Evolutionary conservation across 92 coral and sea anemone species (phyloP).

Genomic region (Paramuricea clavata): DNA sequence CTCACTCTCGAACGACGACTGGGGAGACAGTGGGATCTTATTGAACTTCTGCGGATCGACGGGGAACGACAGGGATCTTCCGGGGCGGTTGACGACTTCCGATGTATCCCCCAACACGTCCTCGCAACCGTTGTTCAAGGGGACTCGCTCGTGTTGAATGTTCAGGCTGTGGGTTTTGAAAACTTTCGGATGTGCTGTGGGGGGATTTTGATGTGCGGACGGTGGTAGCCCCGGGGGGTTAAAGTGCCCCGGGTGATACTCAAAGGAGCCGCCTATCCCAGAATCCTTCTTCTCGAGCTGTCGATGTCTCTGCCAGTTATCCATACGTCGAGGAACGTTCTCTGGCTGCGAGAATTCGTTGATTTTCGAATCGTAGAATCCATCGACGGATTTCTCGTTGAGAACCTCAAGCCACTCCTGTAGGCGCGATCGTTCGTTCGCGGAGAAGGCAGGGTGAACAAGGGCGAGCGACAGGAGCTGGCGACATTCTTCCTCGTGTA

Average conservation of each 20-base stretch:
- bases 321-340: slow-evolving; percentile 74
- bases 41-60: slow-evolving; percentile 91
- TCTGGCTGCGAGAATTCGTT: slow-evolving; percentile 77
- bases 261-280: slow-evolving; percentile 94
- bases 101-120: slow-evolving; percentile 71
- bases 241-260: slow-evolving; percentile 26
- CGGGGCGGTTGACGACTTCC: slow-evolving; percentile 90
- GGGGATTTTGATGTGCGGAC: slow-evolving; percentile 1
- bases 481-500: slow-evolving; percentile 95
- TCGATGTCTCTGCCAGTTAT: slow-evolving; percentile 89
- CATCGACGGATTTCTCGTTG: slow-evolving; percentile 80
- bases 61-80: slow-evolving; percentile 99
- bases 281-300: slow-evolving; percentile 93
- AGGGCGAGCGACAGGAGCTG: slow-evolving; percentile 97
- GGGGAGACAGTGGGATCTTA: slow-evolving; percentile 87
- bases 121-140: slow-evolving; percentile 34
- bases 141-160: slow-evolving; percentile 5
- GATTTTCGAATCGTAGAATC: slow-evolving; percentile 51
- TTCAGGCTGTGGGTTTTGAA: slow-evolving; percentile 29
- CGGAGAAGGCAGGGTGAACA: slow-evolving; percentile 98
- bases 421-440: slow-evolving; percentile 82
- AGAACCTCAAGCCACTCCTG: slow-evolving; percentile 92
- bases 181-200: slow-evolving; percentile 16
- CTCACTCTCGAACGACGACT: slow-evolving; percentile 97
- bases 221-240: slow-evolving; percentile 16